A percentile compares a stretch with the other conserved stretches of the same genome.
These are phyloP conservation scores for Strigops habroptila DNA, from an alignment of 2,113 vertebrate genomes.

Conservation along the genomic window DNA sequence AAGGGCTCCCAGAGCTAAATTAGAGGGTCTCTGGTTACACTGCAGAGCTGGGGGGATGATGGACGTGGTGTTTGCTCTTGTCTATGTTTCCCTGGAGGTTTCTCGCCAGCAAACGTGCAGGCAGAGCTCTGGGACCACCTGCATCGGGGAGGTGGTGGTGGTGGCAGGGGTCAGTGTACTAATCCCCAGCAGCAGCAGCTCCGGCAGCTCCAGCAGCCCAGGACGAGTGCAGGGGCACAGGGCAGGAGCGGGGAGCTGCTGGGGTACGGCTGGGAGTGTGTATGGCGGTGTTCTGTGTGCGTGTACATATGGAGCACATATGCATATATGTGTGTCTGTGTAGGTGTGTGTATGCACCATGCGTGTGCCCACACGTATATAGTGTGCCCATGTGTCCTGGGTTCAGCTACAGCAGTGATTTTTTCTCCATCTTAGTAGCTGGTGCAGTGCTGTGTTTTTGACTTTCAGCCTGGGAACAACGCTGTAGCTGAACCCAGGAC, in stretches of 20 bases:
- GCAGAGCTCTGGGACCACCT: neutral
- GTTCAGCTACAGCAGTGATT: no score
- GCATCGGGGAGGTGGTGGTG: fast-evolving
- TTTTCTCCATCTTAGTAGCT: no score
- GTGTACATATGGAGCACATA: neutral
- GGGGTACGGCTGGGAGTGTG: neutral
- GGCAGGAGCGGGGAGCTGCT: neutral
- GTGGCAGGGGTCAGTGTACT: neutral
- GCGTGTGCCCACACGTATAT: fast-evolving
- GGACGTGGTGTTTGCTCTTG: neutral
- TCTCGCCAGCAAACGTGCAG: neutral
- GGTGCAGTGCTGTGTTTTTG: no score
- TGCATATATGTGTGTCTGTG: neutral
- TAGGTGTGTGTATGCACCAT: neutral
- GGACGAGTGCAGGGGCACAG: neutral
- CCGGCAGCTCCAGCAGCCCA: neutral
- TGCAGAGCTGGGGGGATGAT: fast-evolving
- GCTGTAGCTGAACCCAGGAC: no score
- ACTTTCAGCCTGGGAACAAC: no score
- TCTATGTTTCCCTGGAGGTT: neutral
- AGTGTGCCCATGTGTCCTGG: no score
- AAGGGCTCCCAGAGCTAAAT: neutral
- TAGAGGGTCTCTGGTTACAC: neutral
- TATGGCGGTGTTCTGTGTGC: neutral
- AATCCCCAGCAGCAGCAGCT: neutral